phyloP scores from a whole-genome alignment of 2,797 vertebrate species.

The Alectoris magna region DNA sequence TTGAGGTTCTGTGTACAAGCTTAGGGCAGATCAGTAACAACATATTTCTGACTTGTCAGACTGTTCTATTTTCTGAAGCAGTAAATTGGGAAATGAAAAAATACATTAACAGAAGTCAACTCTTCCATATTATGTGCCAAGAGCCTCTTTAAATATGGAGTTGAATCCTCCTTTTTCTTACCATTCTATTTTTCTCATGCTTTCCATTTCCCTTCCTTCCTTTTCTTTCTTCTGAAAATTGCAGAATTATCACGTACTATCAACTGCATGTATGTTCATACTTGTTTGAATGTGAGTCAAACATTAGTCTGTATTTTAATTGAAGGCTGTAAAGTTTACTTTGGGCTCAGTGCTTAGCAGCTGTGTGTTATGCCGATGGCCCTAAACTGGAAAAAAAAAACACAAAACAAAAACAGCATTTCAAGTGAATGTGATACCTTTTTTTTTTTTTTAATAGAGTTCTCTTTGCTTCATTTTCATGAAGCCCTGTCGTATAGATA shows the following conservation, averaged over 20 bases:
- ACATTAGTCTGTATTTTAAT: conserved; percentile 33
- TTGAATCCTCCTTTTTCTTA: not conserved
- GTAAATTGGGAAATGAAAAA: conserved; percentile 41
- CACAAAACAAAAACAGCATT: not conserved
- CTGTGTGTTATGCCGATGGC: conserved; percentile 20
- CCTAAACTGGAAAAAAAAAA: not conserved
- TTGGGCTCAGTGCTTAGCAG: conserved; percentile 1
- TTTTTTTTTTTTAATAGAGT: not conserved
- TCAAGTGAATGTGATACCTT: not conserved
- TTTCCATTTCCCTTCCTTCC: not conserved
- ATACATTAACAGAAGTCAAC: not conserved
- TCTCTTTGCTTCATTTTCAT: not conserved
- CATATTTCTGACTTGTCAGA: conserved; percentile 7
- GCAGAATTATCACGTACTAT: conserved; percentile 54
- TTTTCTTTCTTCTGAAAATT: conserved; percentile 46
- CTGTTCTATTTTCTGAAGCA: not conserved
- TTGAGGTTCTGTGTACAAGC: not conserved
- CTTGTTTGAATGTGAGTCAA: conserved; percentile 57
- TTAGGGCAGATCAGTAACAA: not conserved
- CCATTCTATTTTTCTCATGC: not conserved
- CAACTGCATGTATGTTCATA: conserved; percentile 59
- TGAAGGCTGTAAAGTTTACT: conserved; percentile 20
- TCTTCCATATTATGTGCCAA: conserved; percentile 26
- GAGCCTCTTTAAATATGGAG: conserved; percentile 26
- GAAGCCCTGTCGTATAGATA: rapidly evolving